A percentile compares a stretch with the other conserved stretches of the same genome.
Conservation (phyloP, 2,888 invertebrate species). For the Lasioglossum malachurum region DNA sequence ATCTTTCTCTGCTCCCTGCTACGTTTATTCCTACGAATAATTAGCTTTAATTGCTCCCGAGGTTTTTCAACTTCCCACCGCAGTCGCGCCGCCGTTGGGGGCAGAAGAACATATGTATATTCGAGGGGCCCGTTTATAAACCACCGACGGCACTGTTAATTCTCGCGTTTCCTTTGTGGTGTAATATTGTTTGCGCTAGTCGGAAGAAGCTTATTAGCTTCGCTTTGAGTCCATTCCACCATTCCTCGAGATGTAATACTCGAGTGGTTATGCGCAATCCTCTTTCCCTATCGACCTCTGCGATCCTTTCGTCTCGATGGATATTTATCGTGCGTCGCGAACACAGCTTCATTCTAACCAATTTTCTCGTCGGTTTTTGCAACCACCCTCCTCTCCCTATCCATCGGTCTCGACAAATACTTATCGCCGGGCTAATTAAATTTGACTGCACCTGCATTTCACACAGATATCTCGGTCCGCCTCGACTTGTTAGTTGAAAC, state of each 20-base stretch:
- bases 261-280: slow-evolving; percentile 3
- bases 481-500: neutral
- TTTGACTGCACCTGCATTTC: neutral
- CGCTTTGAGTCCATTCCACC: neutral
- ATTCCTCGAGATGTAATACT: neutral
- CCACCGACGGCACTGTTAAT: neutral
- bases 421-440: neutral
- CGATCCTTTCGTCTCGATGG: neutral
- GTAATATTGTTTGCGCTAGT: neutral
- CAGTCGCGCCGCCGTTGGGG: neutral
- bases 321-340: neutral
- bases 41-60: slow-evolving; percentile 35
- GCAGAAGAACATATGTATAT: neutral
- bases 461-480: neutral
- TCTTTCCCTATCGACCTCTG: neutral
- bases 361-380: neutral
- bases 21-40: slow-evolving; percentile 15
- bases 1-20: neutral
- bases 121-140: neutral
- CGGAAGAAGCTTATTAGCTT: neutral
- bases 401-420: neutral
- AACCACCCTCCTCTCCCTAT: neutral
- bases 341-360: neutral
- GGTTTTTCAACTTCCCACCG: neutral
- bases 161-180: slow-evolving; percentile 5